These are phyloP conservation scores for Rhyacophila brunnea DNA, from an alignment of 1,140 invertebrate species.

Conservation along the genomic window DNA sequence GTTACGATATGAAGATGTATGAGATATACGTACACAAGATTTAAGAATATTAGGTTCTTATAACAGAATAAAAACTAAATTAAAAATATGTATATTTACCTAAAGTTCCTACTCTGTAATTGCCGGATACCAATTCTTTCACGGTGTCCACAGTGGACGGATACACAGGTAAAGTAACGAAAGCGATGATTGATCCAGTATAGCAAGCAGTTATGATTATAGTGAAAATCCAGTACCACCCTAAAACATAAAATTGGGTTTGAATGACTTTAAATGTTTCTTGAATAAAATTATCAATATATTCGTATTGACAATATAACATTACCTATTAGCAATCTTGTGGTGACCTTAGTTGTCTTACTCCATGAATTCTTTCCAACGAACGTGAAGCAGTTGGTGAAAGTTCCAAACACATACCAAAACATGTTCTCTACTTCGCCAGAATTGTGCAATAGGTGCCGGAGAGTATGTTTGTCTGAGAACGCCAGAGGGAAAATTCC, in stretches of 20 bases:
- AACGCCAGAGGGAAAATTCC: constrained; percentile 69
- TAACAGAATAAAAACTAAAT: neutral
- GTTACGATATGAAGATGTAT: too few species aligned
- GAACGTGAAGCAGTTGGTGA: constrained; percentile 76
- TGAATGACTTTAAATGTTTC: neutral
- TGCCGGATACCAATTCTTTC: constrained; percentile 57
- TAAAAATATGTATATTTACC: constrained; percentile 44
- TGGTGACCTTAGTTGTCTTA: constrained; percentile 65
- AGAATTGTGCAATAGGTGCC: constrained; percentile 62
- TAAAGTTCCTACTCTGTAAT: constrained; percentile 62
- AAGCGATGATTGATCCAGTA: constrained; percentile 76
- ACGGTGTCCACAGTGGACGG: constrained; percentile 67
- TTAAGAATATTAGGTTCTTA: too few species aligned
- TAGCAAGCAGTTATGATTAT: constrained; percentile 78
- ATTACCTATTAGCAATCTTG: constrained; percentile 66
- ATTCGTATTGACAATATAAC: constrained; percentile 20
- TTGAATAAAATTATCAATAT: too few species aligned
- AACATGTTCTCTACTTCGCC: constrained; percentile 73
- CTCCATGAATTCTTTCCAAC: constrained; percentile 66
- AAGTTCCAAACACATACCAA: constrained; percentile 79
- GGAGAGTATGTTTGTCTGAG: constrained; percentile 64
- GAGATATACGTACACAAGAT: too few species aligned
- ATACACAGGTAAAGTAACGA: constrained; percentile 71
- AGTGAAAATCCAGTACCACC: constrained; percentile 75
- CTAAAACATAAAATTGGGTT: constrained; percentile 40